phyloP scores from a whole-genome alignment of 2,888 invertebrate species.

The Apodemia hepburni region DNA sequence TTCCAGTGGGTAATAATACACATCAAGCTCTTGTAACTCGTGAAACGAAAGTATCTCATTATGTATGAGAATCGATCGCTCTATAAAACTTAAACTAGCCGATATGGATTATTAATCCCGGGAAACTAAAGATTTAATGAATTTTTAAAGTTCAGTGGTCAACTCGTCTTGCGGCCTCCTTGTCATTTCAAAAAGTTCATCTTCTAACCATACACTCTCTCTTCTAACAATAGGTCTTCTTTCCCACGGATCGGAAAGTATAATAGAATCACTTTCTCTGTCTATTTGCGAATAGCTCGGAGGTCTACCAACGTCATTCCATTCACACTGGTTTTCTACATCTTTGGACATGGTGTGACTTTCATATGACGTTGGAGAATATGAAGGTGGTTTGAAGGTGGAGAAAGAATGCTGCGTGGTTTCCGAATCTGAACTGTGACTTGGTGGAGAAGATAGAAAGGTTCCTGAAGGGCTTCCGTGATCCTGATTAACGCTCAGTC shows the following conservation, averaged over 20 bases:
- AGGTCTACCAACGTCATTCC: conserved; percentile 77
- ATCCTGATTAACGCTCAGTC: conserved; percentile 71
- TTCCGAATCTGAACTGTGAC: conserved; percentile 63
- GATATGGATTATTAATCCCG: neutral
- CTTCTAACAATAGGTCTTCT: conserved; percentile 68
- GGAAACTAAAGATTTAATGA: neutral
- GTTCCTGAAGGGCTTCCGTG: conserved; percentile 89
- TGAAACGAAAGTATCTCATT: neutral
- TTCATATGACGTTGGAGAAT: conserved; percentile 74
- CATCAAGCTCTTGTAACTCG: neutral
- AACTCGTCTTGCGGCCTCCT: conserved; percentile 94
- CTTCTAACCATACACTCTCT: conserved; percentile 85
- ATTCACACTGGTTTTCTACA: conserved; percentile 68
- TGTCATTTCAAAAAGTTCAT: conserved; percentile 91
- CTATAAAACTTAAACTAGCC: neutral
- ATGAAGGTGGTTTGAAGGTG: conserved; percentile 75
- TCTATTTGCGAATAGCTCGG: conserved; percentile 73
- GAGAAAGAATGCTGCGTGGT: conserved; percentile 69
- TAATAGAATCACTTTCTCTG: conserved; percentile 61
- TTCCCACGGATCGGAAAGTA: conserved; percentile 72
- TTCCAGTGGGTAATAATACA: neutral
- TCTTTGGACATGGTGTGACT: conserved; percentile 64
- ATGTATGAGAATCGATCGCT: neutral
- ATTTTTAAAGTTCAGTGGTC: conserved; percentile 88
- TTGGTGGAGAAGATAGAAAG: conserved; percentile 83